These are phyloP conservation scores for Clanis bilineata DNA, from an alignment of 2,888 invertebrate species.

Conservation along the genomic window DNA sequence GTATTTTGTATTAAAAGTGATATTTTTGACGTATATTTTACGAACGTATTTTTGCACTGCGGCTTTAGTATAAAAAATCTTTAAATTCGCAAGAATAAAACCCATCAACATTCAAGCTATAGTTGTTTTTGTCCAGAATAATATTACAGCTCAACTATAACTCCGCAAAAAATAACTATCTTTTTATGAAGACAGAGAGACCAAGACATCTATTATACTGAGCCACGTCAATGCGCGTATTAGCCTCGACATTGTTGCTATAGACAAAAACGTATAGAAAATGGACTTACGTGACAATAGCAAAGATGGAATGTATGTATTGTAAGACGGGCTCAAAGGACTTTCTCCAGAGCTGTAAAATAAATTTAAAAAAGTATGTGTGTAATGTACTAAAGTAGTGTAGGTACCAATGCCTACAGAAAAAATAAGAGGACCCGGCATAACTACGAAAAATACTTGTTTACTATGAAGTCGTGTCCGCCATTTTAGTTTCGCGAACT, in stretches of 20 bases:
- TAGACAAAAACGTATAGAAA: background rate
- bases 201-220: slow-evolving; percentile 3
- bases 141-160: background rate
- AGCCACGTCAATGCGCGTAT: background rate
- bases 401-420: too few species aligned
- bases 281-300: background rate
- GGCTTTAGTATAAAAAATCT: background rate
- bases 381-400: too few species aligned
- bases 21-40: background rate
- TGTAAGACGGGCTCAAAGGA: too few species aligned
- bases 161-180: slow-evolving; percentile 2
- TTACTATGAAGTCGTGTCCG: too few species aligned
- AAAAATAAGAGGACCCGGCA: too few species aligned
- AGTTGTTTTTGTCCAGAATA: background rate
- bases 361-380: too few species aligned
- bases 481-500: too few species aligned
- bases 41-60: too few species aligned
- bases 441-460: too few species aligned
- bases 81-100: background rate
- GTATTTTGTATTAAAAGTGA: background rate
- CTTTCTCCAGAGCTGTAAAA: too few species aligned
- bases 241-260: background rate
- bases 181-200: background rate
- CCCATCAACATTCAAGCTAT: background rate
- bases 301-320: background rate